Base-by-base conservation (phyloP, 30 jellyfish, hydroid and myxozoan species). In the Nemopilema nomurai region DNA sequence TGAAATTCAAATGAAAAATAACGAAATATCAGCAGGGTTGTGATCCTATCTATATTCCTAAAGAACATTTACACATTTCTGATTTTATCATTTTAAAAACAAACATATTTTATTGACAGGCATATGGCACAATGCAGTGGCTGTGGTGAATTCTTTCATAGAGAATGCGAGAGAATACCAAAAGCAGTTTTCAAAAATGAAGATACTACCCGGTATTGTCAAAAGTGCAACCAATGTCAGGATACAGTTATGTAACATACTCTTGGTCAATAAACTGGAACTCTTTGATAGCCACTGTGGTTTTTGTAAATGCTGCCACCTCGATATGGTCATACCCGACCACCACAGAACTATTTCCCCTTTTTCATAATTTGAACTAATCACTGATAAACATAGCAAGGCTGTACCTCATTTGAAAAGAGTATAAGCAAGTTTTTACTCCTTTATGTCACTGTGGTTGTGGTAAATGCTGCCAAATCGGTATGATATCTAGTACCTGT, bases 61-160 rank as follows among this genome's bases (percentile, higher is more conserved):
- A 41, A 41, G 57, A 41, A 41, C 57, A 41, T 41, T 41, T 41
- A 41, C 57, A 41, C 57, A 41, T 3, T 41, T 41, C 57, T 41
- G 57, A 41, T 41, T 41, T 41, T 41, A 41, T 41, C 57, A 41
- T 41, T 41, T n/a, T 41, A 41, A 41, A 41, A 41, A 41, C 57
- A 41, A 41, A 41, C 57, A 63, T 63, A 20, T 63, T 72, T 6
- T 72, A 13, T 33, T 72, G 18, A 49, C 75, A 76, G 86, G 74
- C 86, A 76, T 18, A 76, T 76, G 86, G 86, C 86, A 23, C 68
- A 51, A 41, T 76, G 76, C 51, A 22, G 76, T 62, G 70, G 74
- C 74, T 76, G 86, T 57, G 62, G 62, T 62, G 31, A 57, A 28
- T 76, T 71, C 64, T 53, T 33, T 27, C 86, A 76, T 22, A 50